Evolutionary conservation across 2,113 vertebrate species (phyloP).

Genomic region (Anarhynchus alexandrinus): DNA sequence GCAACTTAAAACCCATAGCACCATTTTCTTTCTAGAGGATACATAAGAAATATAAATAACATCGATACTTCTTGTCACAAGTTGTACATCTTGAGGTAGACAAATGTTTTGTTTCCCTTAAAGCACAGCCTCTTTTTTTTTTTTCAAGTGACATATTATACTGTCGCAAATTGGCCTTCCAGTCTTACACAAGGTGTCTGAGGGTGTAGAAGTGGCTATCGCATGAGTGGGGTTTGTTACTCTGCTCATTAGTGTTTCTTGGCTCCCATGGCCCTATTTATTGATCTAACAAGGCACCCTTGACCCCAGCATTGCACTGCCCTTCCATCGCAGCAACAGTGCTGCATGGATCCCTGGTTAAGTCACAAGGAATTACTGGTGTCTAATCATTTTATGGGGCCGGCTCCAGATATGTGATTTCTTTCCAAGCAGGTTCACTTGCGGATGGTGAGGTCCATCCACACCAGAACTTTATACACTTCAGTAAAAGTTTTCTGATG

Average conservation of each 20-base stretch:
- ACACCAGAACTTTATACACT: not conserved
- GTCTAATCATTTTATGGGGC: not conserved
- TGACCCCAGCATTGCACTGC: not conserved
- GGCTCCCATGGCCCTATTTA: not conserved
- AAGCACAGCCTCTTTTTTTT: not conserved
- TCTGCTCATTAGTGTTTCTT: not conserved
- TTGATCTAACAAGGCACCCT: not conserved
- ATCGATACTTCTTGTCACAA: slow-evolving; percentile 67
- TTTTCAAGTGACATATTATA: not conserved
- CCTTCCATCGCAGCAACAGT: not conserved
- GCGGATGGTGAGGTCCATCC: not conserved
- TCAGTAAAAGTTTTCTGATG: not conserved
- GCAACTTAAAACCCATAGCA: not conserved
- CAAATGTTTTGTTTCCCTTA: slow-evolving; percentile 67
- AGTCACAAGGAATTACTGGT: not conserved
- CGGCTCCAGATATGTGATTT: not conserved
- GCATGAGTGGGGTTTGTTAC: not conserved
- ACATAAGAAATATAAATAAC: slow-evolving; percentile 79
- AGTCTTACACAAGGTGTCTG: not conserved
- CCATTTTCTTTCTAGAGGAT: not conserved
- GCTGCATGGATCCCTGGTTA: not conserved
- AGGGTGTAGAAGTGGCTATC: not conserved
- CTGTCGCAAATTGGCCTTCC: not conserved
- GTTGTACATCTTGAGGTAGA: slow-evolving; percentile 86
- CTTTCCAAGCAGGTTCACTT: not conserved